Evolutionary conservation across 2,113 vertebrate genomes (phyloP), one percentile per base, ranked within the genome.

Genomic region (Oostethus manadensis): DNA sequence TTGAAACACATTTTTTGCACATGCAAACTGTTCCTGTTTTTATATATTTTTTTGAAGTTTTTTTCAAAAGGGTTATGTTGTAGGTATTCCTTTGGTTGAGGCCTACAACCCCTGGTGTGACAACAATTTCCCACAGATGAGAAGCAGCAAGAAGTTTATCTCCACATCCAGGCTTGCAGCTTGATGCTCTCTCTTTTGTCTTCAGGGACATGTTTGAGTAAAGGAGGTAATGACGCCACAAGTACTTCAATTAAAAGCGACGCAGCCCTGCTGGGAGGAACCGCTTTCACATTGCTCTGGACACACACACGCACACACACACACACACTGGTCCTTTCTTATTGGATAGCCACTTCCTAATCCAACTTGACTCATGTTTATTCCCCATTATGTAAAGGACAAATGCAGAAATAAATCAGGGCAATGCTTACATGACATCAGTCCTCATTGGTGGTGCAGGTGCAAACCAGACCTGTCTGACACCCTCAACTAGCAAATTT

Each of bases 171-270:
- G 80, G 81, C 82, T 87, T 87, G 82, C 78, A 51, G 83, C 84
- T 87, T 84, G 86, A 86, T 83, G 35, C n/a, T 55, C 6, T 6
- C 53, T 85, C 82, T 85, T 89, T 88, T 88, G 85, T 88, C 84
- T 86, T 88, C 77, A 79, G 76, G 78, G 85, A 82, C 84, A 74
- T 87, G 82, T 89, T 84, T 85, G 81, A 87, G 85, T 82, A 86
- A 88, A 88, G 83, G 80, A 89, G 80, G 82, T 78, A 84, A 85
- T 83, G 80, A 79, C 83, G 79, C 82, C 80, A 89, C 84, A 87
- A 89, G 86, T 84, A 72, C 84, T 86, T 85, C 87, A 90, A 90
- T 90, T 90, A 89, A 90, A 86, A 56, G 67, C 79, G 79, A 87
- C 80, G 81, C 73, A 80, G 81, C 75, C 85, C 81, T 82, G 86